Evolutionary conservation across 2,888 invertebrate species (phyloP), one percentile per base, ranked within the genome.

Genomic region (Lasioglossum morio): DNA sequence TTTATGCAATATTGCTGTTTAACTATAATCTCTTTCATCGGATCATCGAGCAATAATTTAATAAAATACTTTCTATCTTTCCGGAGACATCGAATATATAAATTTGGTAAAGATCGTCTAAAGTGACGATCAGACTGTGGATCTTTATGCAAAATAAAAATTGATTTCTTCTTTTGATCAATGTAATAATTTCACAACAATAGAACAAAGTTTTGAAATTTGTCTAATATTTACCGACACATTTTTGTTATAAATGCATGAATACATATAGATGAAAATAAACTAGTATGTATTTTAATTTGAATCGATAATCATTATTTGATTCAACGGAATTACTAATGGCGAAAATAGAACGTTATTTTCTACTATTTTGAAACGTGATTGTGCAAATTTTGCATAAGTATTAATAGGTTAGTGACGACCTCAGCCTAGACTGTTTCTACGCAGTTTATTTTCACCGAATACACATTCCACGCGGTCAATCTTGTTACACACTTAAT

Each of bases 1-100:
- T 30, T 60, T 16, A 27, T 30, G 60, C 60, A 60, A 60, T 3
- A 27, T 60, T 60, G 82, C 84, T 79, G 87, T 88, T 75, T 82
- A 46, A 83, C 85, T 73, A 79, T 77, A 84, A 79, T 83, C 63
- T 53, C 30, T 82, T 70, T 72, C 48, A 40, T 60, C 57, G 43
- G 46, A n/a, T 10, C 70, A 30, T 19, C 16, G 34, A 34, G 12
- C 84, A 72, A 77, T 27, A 72, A 40, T 14, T 10, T 27, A 7
- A n/a, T 7, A 27, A 72, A 5, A 27, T n/a, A 5, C 16, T 27
- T 4, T 4, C 1, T 70, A 14, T n/a, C 10, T 12, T 70, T 34
- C 37, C 3, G 23, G n/a, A 70, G 37, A 10, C 8, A 19, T 37
- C 37, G 10, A 69, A 37, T 37, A 8, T 27, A 27, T 27, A 60